These are phyloP conservation scores for Oreochromis tanganicae DNA, from an alignment of 2,113 vertebrate genomes.

Conservation along the genomic window DNA sequence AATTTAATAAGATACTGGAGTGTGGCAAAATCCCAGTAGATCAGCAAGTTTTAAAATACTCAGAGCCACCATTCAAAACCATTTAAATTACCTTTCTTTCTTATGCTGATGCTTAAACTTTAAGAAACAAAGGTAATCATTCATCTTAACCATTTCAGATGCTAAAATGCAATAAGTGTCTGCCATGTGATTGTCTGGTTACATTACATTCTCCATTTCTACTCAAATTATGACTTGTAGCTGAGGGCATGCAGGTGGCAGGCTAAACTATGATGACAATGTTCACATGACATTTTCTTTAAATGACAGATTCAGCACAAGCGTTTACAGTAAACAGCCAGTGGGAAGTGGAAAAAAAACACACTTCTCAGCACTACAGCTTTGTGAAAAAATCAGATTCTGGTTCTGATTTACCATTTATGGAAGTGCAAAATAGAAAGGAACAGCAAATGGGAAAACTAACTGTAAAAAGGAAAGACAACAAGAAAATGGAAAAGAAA, in stretches of 20 bases:
- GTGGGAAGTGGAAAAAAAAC: background rate
- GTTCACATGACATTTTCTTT: background rate
- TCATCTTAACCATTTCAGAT: no score
- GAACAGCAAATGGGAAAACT: no score
- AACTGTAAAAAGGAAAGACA: no score
- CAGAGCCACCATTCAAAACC: background rate
- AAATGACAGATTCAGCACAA: background rate
- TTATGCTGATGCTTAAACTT: background rate
- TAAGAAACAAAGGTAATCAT: no score
- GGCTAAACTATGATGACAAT: background rate
- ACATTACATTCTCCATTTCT: constrained; percentile 83
- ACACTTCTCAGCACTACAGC: background rate
- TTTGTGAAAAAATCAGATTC: no score
- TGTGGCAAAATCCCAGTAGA: background rate
- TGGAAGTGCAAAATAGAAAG: no score
- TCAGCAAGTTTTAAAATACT: background rate
- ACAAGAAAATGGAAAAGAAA: no score
- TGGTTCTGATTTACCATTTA: no score
- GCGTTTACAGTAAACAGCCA: background rate
- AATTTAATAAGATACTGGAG: background rate
- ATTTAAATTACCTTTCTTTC: background rate
- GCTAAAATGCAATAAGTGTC: no score
- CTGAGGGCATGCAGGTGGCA: constrained; percentile 64
- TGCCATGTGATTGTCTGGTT: background rate
- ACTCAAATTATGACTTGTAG: constrained; percentile 77